phyloP scores from a whole-genome alignment of 2,113 vertebrate genomes.

The Sigmodon hispidus region DNA sequence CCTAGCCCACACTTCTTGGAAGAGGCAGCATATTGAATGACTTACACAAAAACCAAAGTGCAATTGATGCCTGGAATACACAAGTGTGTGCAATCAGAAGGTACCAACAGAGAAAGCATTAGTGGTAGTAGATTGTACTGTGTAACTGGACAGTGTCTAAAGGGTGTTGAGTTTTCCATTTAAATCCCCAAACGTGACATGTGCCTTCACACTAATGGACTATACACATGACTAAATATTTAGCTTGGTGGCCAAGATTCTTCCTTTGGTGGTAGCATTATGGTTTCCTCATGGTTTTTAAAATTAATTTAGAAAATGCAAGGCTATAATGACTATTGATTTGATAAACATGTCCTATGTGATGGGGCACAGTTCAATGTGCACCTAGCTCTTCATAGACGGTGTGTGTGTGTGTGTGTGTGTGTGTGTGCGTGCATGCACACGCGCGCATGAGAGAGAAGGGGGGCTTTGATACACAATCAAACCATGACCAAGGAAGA shows the following conservation, averaged over 20 bases:
- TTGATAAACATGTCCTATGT: conserved; percentile 71
- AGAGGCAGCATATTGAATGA: conserved; percentile 72
- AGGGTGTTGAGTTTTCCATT: conserved; percentile 57
- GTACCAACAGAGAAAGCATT: conserved; percentile 58
- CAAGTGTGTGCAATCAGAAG: conserved; percentile 64
- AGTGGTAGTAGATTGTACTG: conserved; percentile 62
- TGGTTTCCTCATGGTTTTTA: conserved; percentile 74
- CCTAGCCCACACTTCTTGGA: conserved; percentile 52
- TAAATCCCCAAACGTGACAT: conserved; percentile 69
- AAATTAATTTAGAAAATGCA: conserved; percentile 74
- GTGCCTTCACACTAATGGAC: conserved; percentile 63
- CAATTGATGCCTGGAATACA: conserved; percentile 58
- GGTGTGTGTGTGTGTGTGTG: not conserved
- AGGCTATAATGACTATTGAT: conserved; percentile 69
- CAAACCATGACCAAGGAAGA: conserved; percentile 34
- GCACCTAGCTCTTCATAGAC: not conserved
- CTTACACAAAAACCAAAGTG: conserved; percentile 64
- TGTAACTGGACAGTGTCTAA: conserved; percentile 67
- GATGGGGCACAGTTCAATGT: not conserved
- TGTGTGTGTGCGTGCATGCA: not conserved
- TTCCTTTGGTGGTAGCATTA: conserved; percentile 55
- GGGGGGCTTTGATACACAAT: not conserved
- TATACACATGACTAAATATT: conserved; percentile 69
- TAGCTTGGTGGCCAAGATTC: conserved; percentile 67
- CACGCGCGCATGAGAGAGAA: too few species aligned